Evolutionary conservation across 2,113 vertebrate genomes (phyloP).

Genomic region (Campylomormyrus numenius): DNA sequence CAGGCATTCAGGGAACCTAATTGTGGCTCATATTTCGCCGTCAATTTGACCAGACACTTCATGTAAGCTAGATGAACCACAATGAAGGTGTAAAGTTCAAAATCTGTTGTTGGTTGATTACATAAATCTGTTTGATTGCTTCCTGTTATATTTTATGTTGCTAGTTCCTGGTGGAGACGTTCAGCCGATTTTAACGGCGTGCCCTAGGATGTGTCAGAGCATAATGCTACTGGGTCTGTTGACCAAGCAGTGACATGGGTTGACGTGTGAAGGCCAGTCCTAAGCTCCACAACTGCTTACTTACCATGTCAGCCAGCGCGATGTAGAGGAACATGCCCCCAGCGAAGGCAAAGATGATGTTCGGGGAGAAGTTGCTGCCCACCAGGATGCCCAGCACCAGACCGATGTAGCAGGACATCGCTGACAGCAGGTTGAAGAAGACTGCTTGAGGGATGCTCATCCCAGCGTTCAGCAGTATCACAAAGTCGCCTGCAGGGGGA

Average conservation of each 20-base stretch:
- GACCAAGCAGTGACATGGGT: background rate
- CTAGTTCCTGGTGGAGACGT: background rate
- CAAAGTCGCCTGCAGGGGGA: constrained; percentile 75
- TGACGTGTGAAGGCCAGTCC: background rate
- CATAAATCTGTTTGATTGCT: background rate
- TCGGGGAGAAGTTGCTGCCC: constrained; percentile 85
- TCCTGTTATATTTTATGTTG: background rate
- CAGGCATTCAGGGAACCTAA: background rate
- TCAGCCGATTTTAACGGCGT: background rate
- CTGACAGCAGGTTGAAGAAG: constrained; percentile 85
- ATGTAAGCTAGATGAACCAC: background rate
- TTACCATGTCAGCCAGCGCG: constrained; percentile 91
- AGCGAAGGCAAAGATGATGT: constrained; percentile 83
- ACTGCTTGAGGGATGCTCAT: constrained; percentile 84
- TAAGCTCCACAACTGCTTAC: constrained; percentile 16
- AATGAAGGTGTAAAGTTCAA: background rate
- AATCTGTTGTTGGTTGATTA: background rate
- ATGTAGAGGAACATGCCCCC: constrained; percentile 98
- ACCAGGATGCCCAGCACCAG: constrained; percentile 80
- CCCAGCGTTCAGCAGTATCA: constrained; percentile 82
- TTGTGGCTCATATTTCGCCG: background rate
- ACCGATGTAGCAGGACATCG: constrained; percentile 80
- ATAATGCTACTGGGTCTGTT: background rate
- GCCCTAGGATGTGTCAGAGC: background rate
- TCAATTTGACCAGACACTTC: background rate